Evolutionary conservation across 2,888 invertebrate genomes (phyloP).

Genomic region (Clivina fossor): DNA sequence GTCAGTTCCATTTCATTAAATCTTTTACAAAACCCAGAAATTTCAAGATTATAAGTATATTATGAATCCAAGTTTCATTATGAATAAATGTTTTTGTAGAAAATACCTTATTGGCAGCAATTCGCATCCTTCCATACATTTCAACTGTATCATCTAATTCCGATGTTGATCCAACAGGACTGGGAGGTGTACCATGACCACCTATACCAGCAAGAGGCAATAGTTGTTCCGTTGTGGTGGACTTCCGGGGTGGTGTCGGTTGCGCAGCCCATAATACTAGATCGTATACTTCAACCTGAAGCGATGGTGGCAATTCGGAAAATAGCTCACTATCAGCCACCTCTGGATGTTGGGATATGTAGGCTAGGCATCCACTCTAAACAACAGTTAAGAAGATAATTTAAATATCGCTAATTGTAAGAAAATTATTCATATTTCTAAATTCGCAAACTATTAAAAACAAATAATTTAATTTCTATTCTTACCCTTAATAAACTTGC

Average conservation of each 20-base stretch:
- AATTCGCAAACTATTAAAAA: too few species aligned
- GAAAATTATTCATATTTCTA: too few species aligned
- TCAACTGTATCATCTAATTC: neutral
- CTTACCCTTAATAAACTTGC: slow-evolving; percentile 59
- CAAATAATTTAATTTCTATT: slow-evolving; percentile 7
- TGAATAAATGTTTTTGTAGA: too few species aligned
- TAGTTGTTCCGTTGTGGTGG: slow-evolving; percentile 40
- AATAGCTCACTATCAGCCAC: slow-evolving; percentile 59
- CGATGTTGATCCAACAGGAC: neutral
- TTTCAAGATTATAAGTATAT: too few species aligned
- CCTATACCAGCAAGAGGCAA: slow-evolving; percentile 17
- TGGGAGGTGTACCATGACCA: neutral
- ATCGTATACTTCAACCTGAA: slow-evolving; percentile 62
- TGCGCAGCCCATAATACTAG: slow-evolving; percentile 47
- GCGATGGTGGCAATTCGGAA: slow-evolving; percentile 58
- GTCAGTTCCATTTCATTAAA: too few species aligned
- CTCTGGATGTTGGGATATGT: slow-evolving; percentile 57
- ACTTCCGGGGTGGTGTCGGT: slow-evolving; percentile 38
- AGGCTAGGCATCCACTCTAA: slow-evolving; percentile 58
- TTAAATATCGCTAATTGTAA: too few species aligned
- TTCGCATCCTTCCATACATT: slow-evolving; percentile 1
- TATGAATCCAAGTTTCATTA: too few species aligned
- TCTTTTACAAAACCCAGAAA: too few species aligned
- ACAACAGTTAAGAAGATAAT: too few species aligned
- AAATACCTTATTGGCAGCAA: slow-evolving; percentile 3